These are phyloP conservation scores for Maccullochella peelii DNA, from an alignment of 2,113 vertebrate genomes.

Conservation along the genomic window DNA sequence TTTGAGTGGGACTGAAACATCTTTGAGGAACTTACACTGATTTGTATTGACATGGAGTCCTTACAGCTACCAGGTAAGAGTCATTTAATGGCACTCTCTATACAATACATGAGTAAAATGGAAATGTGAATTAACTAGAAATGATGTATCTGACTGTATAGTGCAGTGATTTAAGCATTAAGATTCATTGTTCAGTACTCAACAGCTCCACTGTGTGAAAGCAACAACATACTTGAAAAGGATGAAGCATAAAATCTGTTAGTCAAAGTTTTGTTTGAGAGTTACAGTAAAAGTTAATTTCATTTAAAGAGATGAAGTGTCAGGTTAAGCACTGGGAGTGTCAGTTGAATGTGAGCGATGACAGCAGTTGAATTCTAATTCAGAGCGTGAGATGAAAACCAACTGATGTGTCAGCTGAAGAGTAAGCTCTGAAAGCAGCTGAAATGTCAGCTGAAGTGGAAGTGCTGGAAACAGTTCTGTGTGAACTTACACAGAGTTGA, in stretches of 20 bases:
- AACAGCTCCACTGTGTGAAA: background rate
- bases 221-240: background rate
- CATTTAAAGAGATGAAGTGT: background rate
- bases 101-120: background rate
- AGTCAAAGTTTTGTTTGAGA: background rate
- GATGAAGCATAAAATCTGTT: background rate
- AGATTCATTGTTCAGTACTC: background rate
- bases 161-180: background rate
- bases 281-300: background rate
- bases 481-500: no score
- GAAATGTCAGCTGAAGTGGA: no score
- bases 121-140: background rate
- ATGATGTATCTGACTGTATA: background rate
- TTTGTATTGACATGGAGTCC: slow-evolving; percentile 45
- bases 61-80: slow-evolving; percentile 45
- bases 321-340: no score
- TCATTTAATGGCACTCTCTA: background rate
- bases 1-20: background rate
- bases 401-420: no score
- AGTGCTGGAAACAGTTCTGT: no score
- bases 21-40: background rate
- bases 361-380: no score
- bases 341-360: no score
- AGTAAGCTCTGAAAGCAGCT: no score
- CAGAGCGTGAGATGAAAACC: no score